Conservation (phyloP, 1,140 invertebrate genomes). For the Atta cephalotes region DNA sequence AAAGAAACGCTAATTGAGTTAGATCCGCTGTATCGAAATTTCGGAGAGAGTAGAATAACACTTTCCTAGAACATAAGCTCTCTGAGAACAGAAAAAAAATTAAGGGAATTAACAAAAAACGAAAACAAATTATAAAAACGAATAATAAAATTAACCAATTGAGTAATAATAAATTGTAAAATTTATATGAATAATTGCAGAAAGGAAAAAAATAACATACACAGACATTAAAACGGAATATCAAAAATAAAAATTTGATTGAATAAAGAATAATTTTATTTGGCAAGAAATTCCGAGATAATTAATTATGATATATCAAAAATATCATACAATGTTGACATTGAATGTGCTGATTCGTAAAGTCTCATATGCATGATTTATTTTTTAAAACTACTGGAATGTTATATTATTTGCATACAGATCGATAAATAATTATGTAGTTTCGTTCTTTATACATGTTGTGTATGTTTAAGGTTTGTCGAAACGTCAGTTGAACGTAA, state of each 20-base stretch:
- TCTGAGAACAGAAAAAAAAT: neutral
- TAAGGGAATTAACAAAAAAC: neutral
- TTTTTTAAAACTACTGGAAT: neutral
- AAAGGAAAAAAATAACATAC: neutral
- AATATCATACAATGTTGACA: neutral
- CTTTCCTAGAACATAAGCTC: slow-evolving; percentile 8
- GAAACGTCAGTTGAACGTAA: slow-evolving; percentile 15
- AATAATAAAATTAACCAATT: neutral
- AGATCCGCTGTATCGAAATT: neutral
- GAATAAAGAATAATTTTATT: neutral
- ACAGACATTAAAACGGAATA: neutral
- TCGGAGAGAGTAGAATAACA: neutral
- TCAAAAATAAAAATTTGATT: neutral
- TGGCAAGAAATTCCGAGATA: neutral
- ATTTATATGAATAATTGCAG: neutral
- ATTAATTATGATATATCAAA: neutral
- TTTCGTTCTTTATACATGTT: slow-evolving; percentile 3
- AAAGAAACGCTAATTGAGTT: slow-evolving; percentile 14
- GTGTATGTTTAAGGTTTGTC: slow-evolving; percentile 13
- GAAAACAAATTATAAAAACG: neutral
- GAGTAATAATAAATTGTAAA: neutral
- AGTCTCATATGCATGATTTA: slow-evolving; percentile 26
- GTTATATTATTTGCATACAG: neutral
- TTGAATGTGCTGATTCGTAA: neutral
- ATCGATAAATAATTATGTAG: slow-evolving; percentile 30